phyloP scores from a whole-genome alignment of 1,140 invertebrate species.

The Meloidogyne chitwoodi region DNA sequence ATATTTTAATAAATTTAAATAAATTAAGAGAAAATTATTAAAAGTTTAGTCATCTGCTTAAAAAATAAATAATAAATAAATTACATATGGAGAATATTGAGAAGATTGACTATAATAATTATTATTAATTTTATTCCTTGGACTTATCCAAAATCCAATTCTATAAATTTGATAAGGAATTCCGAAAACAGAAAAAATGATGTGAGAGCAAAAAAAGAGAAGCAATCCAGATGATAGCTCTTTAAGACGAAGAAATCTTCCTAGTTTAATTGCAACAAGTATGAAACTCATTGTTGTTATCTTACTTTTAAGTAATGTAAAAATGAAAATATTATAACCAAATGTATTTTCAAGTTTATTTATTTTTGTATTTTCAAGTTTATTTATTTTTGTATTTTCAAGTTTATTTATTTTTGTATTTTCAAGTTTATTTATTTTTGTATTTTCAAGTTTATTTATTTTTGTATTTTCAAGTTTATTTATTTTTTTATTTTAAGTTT shows the following conservation, averaged over 20 bases:
- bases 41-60: too few species aligned
- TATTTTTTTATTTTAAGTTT: too few species aligned
- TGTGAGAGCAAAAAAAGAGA: conserved; percentile 6
- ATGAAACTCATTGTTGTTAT: neutral
- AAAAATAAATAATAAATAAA: neutral
- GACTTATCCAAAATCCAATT: conserved; percentile 1
- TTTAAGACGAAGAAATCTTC: neutral
- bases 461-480: too few species aligned
- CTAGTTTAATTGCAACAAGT: neutral
- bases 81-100: neutral
- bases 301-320: neutral
- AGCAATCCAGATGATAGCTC: neutral
- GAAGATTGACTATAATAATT: neutral
- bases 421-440: too few species aligned
- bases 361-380: too few species aligned
- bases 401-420: too few species aligned
- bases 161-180: conserved; percentile 9
- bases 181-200: neutral
- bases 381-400: too few species aligned
- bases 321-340: too few species aligned
- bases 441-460: too few species aligned
- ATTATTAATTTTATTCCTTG: neutral
- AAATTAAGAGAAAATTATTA: too few species aligned
- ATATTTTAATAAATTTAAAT: neutral
- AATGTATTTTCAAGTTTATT: too few species aligned